These are phyloP conservation scores for Paguma larvata DNA, from an alignment of 2,797 vertebrate species.

Conservation along the genomic window DNA sequence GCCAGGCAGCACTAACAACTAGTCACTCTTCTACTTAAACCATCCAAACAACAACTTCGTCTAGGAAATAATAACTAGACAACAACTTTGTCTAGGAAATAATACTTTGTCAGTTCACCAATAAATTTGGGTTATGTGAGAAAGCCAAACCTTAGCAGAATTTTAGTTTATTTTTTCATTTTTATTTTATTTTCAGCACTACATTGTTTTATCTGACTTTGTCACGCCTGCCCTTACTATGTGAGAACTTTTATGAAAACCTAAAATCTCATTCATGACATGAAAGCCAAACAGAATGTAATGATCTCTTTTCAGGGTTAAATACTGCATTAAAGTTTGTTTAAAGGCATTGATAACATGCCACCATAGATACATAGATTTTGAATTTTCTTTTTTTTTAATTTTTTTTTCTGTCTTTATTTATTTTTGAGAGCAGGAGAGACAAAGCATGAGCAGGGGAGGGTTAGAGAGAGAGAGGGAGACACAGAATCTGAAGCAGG, in stretches of 20 bases:
- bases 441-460: too few relatives aligned
- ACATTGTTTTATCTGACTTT: background rate
- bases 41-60: background rate
- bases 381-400: background rate
- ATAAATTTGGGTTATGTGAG: background rate
- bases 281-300: background rate
- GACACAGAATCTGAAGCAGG: too few relatives aligned
- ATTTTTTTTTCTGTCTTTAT: too few relatives aligned
- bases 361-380: background rate
- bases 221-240: background rate
- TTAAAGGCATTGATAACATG: background rate
- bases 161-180: conserved; percentile 10
- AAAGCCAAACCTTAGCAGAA: background rate
- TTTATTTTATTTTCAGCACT: background rate
- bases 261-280: background rate
- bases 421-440: too few relatives aligned
- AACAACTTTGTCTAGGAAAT: background rate
- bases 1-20: too few relatives aligned
- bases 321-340: background rate
- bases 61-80: background rate
- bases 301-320: background rate
- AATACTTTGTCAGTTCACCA: background rate
- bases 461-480: too few relatives aligned
- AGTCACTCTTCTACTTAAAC: background rate
- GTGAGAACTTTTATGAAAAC: conserved; percentile 1